These are phyloP conservation scores for Pteronura brasiliensis DNA, from an alignment of 2,113 vertebrate genomes.

Conservation along the genomic window DNA sequence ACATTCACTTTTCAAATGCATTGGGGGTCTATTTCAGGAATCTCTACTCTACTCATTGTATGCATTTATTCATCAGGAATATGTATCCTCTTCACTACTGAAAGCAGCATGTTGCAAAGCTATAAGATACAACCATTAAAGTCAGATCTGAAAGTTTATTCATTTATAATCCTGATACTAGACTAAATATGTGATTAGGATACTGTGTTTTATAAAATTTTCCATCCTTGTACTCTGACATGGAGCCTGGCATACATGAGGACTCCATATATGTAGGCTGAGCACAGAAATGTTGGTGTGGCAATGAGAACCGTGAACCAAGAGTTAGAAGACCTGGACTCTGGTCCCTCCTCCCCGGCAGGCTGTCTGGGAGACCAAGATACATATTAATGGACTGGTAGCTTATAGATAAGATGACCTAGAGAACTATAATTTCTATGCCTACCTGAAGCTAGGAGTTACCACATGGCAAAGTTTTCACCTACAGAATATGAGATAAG, in stretches of 20 bases:
- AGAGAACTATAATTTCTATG: background rate
- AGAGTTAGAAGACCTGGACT: background rate
- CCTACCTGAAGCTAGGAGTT: background rate
- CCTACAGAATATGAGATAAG: background rate
- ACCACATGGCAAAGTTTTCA: background rate
- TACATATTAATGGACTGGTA: background rate
- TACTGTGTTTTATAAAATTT: background rate
- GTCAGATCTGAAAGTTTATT: background rate
- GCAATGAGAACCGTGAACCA: background rate
- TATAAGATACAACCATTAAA: background rate
- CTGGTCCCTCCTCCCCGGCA: background rate
- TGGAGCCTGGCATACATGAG: background rate
- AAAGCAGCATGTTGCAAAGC: background rate
- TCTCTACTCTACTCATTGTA: background rate
- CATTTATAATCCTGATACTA: background rate
- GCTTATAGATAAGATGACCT: background rate
- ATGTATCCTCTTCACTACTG: background rate
- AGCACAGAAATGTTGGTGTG: background rate
- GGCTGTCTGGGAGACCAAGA: background rate
- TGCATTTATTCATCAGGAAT: background rate
- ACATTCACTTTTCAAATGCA: background rate
- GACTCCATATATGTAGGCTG: background rate
- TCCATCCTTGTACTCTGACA: background rate
- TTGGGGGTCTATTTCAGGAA: background rate
- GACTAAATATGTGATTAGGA: background rate